These are phyloP conservation scores for Sporophila hypoxantha DNA, from an alignment of 2,113 vertebrate species.

Conservation along the genomic window DNA sequence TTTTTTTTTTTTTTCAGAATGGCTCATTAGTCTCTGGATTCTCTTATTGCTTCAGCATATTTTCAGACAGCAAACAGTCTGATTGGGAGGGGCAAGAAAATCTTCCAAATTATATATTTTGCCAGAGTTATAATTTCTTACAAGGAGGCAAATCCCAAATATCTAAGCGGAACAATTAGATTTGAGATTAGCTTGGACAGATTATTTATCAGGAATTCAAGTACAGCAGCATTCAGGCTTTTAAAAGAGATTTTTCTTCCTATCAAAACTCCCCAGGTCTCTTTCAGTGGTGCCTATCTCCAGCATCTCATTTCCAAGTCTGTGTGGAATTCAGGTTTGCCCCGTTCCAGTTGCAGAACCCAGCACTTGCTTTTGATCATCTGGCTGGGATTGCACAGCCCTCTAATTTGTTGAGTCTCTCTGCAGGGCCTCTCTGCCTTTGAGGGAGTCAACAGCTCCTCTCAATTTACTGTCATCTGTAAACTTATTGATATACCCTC, in stretches of 20 bases:
- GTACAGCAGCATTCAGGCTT: not conserved
- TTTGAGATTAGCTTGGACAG: not conserved
- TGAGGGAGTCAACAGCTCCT: not conserved
- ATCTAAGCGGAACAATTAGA: not conserved
- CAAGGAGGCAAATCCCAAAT: not conserved
- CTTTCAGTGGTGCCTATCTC: fast-evolving
- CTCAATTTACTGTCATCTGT: not conserved
- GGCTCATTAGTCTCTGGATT: not conserved
- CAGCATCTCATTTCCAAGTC: not conserved
- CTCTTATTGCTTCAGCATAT: not conserved
- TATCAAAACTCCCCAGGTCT: too few relatives aligned
- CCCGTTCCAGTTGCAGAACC: not conserved
- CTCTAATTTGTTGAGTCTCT: not conserved
- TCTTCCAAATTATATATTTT: not conserved
- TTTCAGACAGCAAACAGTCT: not conserved
- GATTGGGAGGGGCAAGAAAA: not conserved
- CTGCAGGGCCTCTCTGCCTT: not conserved
- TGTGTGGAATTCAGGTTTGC: not conserved
- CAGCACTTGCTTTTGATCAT: not conserved
- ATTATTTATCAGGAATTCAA: not conserved
- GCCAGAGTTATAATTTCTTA: not conserved
- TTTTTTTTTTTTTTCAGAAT: not conserved
- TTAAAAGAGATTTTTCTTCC: not conserved
- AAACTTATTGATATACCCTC: not conserved
- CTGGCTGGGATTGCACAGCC: not conserved